These are phyloP conservation scores for Eira barbara DNA, from an alignment of 2,113 vertebrate genomes.

Conservation along the genomic window DNA sequence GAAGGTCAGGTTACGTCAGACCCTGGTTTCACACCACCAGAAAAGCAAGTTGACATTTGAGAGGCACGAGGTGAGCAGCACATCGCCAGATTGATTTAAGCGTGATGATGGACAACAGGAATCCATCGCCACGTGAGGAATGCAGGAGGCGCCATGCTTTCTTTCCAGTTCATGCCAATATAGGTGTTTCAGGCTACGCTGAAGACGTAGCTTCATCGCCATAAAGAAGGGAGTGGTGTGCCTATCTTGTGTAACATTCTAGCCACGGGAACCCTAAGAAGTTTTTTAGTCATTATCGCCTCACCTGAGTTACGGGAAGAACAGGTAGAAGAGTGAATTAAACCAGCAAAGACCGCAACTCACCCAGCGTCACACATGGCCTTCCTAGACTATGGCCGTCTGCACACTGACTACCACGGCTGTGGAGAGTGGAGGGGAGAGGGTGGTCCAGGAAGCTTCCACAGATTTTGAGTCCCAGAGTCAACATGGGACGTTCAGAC, in stretches of 20 bases:
- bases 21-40: background rate
- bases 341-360: background rate
- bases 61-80: background rate
- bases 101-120: background rate
- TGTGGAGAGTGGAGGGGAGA: background rate
- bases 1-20: background rate
- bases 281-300: background rate
- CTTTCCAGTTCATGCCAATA: conserved; percentile 26
- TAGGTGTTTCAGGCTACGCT: background rate
- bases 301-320: background rate
- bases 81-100: background rate
- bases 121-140: background rate
- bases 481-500: background rate
- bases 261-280: conserved; percentile 3
- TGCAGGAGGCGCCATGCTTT: background rate
- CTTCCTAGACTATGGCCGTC: background rate
- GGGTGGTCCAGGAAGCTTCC: background rate
- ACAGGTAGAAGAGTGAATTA: conserved; percentile 15
- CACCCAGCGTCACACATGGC: background rate
- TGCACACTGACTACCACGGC: background rate
- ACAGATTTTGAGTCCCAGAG: background rate
- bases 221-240: background rate
- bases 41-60: background rate
- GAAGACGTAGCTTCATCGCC: background rate
- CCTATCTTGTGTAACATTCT: background rate